These are phyloP conservation scores for Salarias fasciatus DNA, from an alignment of 2,797 vertebrate species.

Conservation along the genomic window DNA sequence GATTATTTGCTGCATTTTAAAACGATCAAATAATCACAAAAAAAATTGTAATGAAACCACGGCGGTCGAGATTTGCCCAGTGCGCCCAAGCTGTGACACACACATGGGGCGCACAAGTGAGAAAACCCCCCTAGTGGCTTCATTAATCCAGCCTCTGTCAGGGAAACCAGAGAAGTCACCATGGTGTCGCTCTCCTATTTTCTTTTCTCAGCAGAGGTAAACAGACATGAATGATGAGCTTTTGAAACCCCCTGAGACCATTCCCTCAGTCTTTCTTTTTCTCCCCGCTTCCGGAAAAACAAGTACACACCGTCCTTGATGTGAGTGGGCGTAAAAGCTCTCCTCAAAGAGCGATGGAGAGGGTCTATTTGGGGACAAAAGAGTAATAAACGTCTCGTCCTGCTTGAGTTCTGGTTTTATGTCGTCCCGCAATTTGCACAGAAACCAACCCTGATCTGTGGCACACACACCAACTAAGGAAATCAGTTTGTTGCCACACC, in stretches of 20 bases:
- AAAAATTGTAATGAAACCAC: constrained; percentile 49
- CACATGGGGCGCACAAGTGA: constrained; percentile 34
- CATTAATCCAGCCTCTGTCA: constrained; percentile 75
- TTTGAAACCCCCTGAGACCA: constrained; percentile 64
- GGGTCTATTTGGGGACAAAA: constrained; percentile 62
- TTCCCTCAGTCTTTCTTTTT: constrained; percentile 47
- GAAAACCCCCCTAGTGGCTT: constrained; percentile 73
- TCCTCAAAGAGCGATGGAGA: constrained; percentile 61
- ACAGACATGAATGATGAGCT: constrained; percentile 75
- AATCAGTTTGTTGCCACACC: constrained; percentile 32
- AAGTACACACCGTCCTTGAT: constrained; percentile 66
- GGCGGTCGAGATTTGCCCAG: constrained; percentile 44
- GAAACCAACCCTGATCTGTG: constrained; percentile 12
- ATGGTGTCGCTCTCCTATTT: constrained; percentile 52
- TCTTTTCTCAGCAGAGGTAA: constrained; percentile 63
- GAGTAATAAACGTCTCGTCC: constrained; percentile 54
- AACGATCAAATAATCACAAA: constrained; percentile 49
- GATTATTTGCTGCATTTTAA: constrained; percentile 46
- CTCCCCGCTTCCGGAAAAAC: constrained; percentile 63
- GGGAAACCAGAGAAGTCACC: constrained; percentile 71
- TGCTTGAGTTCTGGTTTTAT: constrained; percentile 45
- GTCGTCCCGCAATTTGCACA: constrained; percentile 33
- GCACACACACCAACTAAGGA: constrained; percentile 22
- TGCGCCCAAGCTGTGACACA: constrained; percentile 47
- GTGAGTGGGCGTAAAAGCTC: constrained; percentile 47